Base-by-base conservation (phyloP, 2,888 invertebrate species). In the Caenorhabditis sp. region DNA sequence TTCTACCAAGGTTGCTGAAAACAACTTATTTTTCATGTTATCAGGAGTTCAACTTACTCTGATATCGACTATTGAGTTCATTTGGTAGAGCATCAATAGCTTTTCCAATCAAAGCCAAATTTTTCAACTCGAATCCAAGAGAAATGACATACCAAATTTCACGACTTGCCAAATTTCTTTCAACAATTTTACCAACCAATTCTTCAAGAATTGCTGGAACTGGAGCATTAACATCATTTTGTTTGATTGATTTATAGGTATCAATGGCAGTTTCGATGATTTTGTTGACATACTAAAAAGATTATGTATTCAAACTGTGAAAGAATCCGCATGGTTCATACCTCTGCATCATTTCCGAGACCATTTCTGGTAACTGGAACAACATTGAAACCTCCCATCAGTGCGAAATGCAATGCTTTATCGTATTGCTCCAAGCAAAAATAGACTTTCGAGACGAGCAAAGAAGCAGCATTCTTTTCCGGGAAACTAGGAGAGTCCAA, bases 71-170 rank as follows among this genome's bases (percentile, higher is more conserved):
- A 27, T 20, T 65, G 36, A 68, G 36, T 1, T 64, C 68, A 20
- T n/a, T 53, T 17, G 72, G 64, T 52, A 68, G 31, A 12, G 70
- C 53, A 36, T 79, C 77, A 56, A 99, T 95, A 1, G 97, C 93
- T 75, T 92, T 91, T 88, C 95, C 93, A 87, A 99, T 96, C 83
- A 97, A 93, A 88, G 99, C 97, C 93, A 99, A 95, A 65, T 99
- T 92, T 58, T 95, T 91, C 0, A 97, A 97, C 89, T 99, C 99
- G 61, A 99, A 90, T 2, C 97, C 95, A 85, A 99, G 91, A 1
- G 99, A 99, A 53, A 99, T 91, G 5, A 97, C 97, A 86, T 82
- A 77, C 54, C 74, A 74, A 27, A 59, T 56, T 58, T 74, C 74
- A 1, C 23, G 17, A 50, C 70, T 74, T 1, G 59, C 74, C 57